Percentiles rank a stretch among this genome's conserved stretches.
These are phyloP conservation scores for Drosophila simulans DNA, from an alignment of 1,140 invertebrate species.

Conservation along the genomic window DNA sequence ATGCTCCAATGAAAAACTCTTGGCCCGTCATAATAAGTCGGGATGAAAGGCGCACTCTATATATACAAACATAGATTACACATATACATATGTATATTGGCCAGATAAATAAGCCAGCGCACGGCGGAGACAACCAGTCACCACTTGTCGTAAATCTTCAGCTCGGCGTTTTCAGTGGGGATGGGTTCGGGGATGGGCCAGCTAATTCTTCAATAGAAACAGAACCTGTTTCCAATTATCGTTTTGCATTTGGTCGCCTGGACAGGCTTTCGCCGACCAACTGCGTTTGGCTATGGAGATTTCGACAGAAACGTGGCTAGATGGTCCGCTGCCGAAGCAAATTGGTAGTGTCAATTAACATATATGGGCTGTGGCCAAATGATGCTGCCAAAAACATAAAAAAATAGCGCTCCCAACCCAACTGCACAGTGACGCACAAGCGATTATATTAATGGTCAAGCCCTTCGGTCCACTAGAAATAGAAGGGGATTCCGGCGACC, in stretches of 20 bases:
- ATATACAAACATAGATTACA: conserved; percentile 4
- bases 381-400: conserved; percentile 17
- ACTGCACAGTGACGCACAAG: conserved; percentile 52
- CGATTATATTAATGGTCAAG: conserved; percentile 5
- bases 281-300: conserved; percentile 46
- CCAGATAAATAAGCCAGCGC: conserved; percentile 72
- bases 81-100: conserved; percentile 2
- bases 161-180: conserved; percentile 29
- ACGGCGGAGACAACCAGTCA: conserved; percentile 78
- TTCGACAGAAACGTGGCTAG: conserved; percentile 43
- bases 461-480: conserved; percentile 31
- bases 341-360: conserved; percentile 78
- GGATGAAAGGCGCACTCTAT: conserved; percentile 47
- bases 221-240: conserved; percentile 78
- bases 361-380: conserved; percentile 60
- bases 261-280: conserved; percentile 58
- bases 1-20: conserved; percentile 25
- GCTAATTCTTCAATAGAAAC: conserved; percentile 63
- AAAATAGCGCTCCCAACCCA: conserved; percentile 7
- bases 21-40: conserved; percentile 1
- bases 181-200: conserved; percentile 15
- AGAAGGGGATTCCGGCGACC: conserved; percentile 33
- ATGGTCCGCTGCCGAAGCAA: conserved; percentile 41
- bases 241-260: conserved; percentile 53
- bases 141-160: conserved; percentile 72